Evolutionary conservation across 2,888 invertebrate species (phyloP).

Genomic region (Bibio marci): DNA sequence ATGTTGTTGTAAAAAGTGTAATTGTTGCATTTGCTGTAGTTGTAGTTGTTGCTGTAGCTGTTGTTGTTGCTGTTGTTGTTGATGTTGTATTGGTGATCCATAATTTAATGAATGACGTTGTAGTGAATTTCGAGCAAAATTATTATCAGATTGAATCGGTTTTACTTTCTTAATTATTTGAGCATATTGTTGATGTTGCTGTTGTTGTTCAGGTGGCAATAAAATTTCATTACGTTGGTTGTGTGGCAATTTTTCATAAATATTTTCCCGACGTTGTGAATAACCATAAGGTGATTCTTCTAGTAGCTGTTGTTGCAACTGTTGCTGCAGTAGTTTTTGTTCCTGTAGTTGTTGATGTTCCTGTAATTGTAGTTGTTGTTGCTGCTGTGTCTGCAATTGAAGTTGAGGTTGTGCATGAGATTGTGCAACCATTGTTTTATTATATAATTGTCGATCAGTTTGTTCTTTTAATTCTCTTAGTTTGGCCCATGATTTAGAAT

Average conservation of each 20-base stretch:
- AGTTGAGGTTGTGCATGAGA: constrained; percentile 16
- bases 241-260: background rate
- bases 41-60: constrained; percentile 8
- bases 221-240: too few species aligned
- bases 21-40: constrained; percentile 8
- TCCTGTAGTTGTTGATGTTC: too few species aligned
- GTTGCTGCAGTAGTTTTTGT: too few species aligned
- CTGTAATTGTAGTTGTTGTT: background rate
- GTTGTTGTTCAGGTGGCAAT: constrained; percentile 1
- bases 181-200: background rate
- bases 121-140: background rate
- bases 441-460: constrained; percentile 23
- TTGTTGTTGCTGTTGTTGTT: constrained; percentile 5
- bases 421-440: constrained; percentile 11
- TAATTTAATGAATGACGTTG: constrained; percentile 1
- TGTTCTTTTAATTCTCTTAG: constrained; percentile 24
- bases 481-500: constrained; percentile 22
- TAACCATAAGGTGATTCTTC: too few species aligned
- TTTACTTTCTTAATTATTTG: too few species aligned
- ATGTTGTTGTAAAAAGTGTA: too few species aligned
- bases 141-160: background rate
- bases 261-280: background rate
- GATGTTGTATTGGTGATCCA: background rate
- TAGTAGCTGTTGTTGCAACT: too few species aligned
- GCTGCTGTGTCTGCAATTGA: background rate